A percentile compares a stretch with the other conserved stretches of the same genome.
These are phyloP conservation scores for Gryllus bimaculatus DNA, from an alignment of 1,140 invertebrate species.

Conservation along the genomic window DNA sequence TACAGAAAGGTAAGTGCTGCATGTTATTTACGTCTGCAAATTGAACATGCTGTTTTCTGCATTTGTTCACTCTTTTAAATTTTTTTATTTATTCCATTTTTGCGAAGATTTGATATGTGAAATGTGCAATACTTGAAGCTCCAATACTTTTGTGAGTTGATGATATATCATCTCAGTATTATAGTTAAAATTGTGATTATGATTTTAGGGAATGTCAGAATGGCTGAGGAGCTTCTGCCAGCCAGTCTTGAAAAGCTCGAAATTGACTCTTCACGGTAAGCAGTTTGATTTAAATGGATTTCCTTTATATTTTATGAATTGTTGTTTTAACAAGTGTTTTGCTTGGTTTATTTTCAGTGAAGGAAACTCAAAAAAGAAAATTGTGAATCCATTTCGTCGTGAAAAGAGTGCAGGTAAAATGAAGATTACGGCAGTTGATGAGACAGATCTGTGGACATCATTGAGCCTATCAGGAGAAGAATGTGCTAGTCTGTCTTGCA, in stretches of 20 bases:
- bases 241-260: slow-evolving; percentile 13
- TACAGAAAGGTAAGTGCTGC: too few relatives aligned
- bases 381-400: slow-evolving; percentile 9
- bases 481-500: slow-evolving; percentile 16
- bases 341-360: background rate
- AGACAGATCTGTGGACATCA: slow-evolving; percentile 10
- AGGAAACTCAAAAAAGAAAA: background rate
- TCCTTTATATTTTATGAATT: background rate
- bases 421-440: background rate
- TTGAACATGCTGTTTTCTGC: too few relatives aligned
- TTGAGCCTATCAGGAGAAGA: slow-evolving; percentile 14
- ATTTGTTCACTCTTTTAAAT: too few relatives aligned
- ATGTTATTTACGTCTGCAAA: too few relatives aligned
- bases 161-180: too few relatives aligned
- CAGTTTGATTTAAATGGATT: background rate
- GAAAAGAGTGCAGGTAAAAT: background rate
- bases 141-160: too few relatives aligned
- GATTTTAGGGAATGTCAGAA: background rate
- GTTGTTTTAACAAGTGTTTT: background rate
- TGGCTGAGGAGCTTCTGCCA: slow-evolving; percentile 13
- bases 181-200: too few relatives aligned
- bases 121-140: too few relatives aligned
- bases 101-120: too few relatives aligned
- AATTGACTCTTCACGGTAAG: slow-evolving; percentile 10
- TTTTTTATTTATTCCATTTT: too few relatives aligned